These are phyloP conservation scores for Nannobrachium achirus DNA, from an alignment of 2,113 vertebrate genomes.

Conservation along the genomic window DNA sequence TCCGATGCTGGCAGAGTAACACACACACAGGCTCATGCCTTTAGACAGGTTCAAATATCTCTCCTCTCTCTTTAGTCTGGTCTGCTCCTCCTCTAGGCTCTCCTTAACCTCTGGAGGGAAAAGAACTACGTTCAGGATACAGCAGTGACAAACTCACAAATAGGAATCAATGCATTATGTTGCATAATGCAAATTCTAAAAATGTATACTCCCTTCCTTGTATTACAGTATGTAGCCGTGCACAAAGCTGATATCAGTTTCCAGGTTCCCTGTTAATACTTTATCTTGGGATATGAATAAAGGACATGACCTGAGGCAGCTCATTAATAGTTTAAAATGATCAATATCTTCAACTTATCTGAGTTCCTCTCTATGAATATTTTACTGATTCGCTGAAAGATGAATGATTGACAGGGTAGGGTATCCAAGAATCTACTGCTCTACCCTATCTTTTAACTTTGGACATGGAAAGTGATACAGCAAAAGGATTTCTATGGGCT, in stretches of 20 bases:
- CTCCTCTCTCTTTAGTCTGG: neutral
- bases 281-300: no score
- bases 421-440: neutral
- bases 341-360: neutral
- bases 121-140: neutral
- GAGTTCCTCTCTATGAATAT: neutral
- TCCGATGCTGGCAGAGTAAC: constrained; percentile 87
- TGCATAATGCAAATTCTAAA: no score
- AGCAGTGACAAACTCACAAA: no score
- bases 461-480: neutral
- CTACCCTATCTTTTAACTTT: neutral
- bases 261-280: no score
- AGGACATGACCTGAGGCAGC: neutral
- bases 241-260: neutral
- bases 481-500: no score
- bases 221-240: neutral
- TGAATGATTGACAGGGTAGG: neutral
- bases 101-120: constrained; percentile 3
- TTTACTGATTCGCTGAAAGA: neutral
- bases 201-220: no score
- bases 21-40: constrained; percentile 84
- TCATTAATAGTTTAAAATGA: neutral
- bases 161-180: no score
- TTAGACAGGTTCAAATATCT: constrained; percentile 74
- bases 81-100: constrained; percentile 28